Evolutionary conservation across 2,113 vertebrate genomes (phyloP).

Genomic region (Chauna torquata): DNA sequence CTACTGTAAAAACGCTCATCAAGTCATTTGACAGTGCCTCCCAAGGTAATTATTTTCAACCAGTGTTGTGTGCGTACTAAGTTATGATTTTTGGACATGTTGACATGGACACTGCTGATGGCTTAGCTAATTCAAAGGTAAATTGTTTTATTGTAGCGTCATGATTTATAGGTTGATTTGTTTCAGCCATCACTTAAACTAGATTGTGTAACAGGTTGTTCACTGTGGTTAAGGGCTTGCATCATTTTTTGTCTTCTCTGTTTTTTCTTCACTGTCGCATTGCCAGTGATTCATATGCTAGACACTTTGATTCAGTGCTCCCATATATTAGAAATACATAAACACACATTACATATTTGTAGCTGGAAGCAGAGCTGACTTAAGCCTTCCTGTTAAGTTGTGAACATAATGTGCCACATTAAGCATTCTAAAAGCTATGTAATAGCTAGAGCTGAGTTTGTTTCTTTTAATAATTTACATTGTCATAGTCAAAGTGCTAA

Average conservation of each 20-base stretch:
- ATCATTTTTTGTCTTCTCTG: not conserved
- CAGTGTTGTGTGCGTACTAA: not conserved
- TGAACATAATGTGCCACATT: not conserved
- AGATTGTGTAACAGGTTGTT: not conserved
- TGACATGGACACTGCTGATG: not conserved
- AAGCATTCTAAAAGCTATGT: not conserved
- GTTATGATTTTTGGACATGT: not conserved
- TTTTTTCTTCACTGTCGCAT: not conserved
- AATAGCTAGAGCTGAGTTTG: not conserved
- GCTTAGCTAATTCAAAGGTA: not conserved
- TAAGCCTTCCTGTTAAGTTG: not conserved
- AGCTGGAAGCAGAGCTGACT: slow-evolving; percentile 20
- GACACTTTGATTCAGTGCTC: slow-evolving; percentile 14
- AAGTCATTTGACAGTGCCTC: slow-evolving; percentile 97
- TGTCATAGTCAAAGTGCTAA: not conserved
- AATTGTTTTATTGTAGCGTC: not conserved
- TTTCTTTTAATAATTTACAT: not conserved
- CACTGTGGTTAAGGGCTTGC: not conserved
- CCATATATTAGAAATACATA: slow-evolving; percentile 19
- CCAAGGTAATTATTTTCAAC: slow-evolving; percentile 78
- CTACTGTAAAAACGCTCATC: slow-evolving; percentile 96
- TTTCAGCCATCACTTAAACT: no score
- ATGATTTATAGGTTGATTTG: no score
- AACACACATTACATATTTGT: slow-evolving; percentile 12
- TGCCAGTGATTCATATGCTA: slow-evolving; percentile 10